A percentile compares a stretch with the other conserved stretches of the same genome.
Conservation (phyloP, 2,888 invertebrate genomes). For the Rotaria sp. region DNA sequence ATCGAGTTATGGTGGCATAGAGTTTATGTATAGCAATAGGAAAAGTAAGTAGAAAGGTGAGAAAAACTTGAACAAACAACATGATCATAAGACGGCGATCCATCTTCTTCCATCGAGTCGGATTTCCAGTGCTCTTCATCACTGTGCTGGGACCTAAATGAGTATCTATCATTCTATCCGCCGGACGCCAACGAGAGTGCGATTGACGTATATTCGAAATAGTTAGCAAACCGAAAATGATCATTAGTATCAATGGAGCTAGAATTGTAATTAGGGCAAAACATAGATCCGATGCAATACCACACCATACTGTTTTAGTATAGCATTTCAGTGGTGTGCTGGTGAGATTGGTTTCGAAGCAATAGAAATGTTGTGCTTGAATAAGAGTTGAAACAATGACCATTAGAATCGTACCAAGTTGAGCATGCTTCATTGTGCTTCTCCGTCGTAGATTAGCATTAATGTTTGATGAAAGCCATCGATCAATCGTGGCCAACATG, state of each 20-base stretch:
- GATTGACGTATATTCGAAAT: neutral
- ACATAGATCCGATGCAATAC: neutral
- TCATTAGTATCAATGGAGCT: neutral
- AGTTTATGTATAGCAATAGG: neutral
- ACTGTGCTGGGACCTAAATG: neutral
- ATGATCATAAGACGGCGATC: neutral
- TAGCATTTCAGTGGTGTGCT: neutral
- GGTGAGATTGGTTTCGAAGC: neutral
- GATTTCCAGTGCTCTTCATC: neutral
- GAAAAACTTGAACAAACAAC: neutral
- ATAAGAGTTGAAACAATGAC: neutral
- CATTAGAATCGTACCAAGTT: neutral
- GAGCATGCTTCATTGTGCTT: neutral
- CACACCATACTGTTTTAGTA: neutral
- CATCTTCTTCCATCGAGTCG: neutral
- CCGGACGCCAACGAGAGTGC: neutral
- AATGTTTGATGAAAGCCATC: neutral
- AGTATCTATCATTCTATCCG: neutral
- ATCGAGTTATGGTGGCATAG: neutral
- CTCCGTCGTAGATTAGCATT: neutral
- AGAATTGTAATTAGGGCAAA: neutral
- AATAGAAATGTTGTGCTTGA: neutral
- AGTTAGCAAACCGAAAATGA: neutral
- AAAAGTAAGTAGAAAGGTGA: neutral
- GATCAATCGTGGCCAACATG: neutral